A percentile compares a stretch with the other conserved stretches of the same genome.
Evolutionary conservation across 2,797 vertebrate species (phyloP).

Genomic region (Tragelaphus oryx): DNA sequence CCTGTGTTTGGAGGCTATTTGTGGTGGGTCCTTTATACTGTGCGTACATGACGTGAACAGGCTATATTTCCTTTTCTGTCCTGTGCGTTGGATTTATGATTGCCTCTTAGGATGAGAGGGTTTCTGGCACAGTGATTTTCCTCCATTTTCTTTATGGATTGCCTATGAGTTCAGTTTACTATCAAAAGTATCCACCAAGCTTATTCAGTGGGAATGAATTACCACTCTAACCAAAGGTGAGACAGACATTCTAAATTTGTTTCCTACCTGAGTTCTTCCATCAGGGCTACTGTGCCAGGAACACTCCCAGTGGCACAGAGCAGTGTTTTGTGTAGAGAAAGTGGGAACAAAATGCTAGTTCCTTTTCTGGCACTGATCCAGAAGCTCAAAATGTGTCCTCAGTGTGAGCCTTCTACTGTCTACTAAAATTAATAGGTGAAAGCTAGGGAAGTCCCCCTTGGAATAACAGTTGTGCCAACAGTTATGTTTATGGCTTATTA

Average conservation of each 20-base stretch:
- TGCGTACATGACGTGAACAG: neutral
- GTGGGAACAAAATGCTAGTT: constrained; percentile 55
- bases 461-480: constrained; percentile 77
- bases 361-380: constrained; percentile 36
- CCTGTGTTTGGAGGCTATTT: neutral
- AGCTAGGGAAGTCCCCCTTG: constrained; percentile 37
- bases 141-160: neutral
- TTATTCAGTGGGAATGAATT: neutral
- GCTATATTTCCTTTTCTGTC: neutral
- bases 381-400: constrained; percentile 65
- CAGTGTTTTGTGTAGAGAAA: constrained; percentile 71
- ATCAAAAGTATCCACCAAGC: neutral
- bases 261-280: neutral
- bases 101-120: neutral
- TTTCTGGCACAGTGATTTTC: neutral
- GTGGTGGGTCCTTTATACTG: neutral
- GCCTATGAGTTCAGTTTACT: neutral
- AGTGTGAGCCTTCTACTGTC: constrained; percentile 58
- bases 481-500: constrained; percentile 83
- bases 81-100: neutral
- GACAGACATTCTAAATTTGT: neutral
- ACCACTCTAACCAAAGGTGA: neutral
- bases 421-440: constrained; percentile 68
- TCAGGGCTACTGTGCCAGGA: neutral
- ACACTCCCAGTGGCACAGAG: neutral